Evolutionary conservation across 2,113 vertebrate genomes (phyloP).

Genomic region (Scopus umbretta): DNA sequence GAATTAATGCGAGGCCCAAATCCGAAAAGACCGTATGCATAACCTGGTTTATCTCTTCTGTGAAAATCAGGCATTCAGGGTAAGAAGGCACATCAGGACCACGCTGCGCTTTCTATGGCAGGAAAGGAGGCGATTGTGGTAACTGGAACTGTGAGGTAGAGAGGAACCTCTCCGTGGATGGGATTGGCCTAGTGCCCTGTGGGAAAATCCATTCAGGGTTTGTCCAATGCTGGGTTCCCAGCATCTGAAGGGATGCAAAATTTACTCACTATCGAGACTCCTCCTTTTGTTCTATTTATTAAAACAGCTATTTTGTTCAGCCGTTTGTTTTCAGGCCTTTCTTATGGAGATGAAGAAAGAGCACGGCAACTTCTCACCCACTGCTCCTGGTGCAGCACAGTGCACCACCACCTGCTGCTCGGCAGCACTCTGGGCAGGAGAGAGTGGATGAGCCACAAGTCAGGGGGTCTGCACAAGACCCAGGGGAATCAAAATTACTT

Average conservation of each 20-base stretch:
- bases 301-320: background rate
- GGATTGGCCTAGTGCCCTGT: no score
- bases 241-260: fast-evolving
- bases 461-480: background rate
- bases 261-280: background rate
- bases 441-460: background rate
- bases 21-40: background rate
- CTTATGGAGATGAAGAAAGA: background rate
- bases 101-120: background rate
- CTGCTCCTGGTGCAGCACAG: no score
- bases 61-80: background rate
- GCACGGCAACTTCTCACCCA: no score
- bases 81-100: background rate
- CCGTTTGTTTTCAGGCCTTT: background rate
- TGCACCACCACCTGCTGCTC: background rate
- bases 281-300: background rate
- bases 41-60: background rate
- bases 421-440: background rate
- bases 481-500: background rate
- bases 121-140: background rate
- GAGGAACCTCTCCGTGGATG: no score
- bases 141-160: background rate
- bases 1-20: background rate
- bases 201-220: no score
- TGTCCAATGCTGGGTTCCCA: background rate